Percentiles rank a stretch among this genome's conserved stretches.
These are phyloP conservation scores for Drymodes brunneopygia DNA, from an alignment of 2,113 vertebrate genomes.

Conservation along the genomic window DNA sequence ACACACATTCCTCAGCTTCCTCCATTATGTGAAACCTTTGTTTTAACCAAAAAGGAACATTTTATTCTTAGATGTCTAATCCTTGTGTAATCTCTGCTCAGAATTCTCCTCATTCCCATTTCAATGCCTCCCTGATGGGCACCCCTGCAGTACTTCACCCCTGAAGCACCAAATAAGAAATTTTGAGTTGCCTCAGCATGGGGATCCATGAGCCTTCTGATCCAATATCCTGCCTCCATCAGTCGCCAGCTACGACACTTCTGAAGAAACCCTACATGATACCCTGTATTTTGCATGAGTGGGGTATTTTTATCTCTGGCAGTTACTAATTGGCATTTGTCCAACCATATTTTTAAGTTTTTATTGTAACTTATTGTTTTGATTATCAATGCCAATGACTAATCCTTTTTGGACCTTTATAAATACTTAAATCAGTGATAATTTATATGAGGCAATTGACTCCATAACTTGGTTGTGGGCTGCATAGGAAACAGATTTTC, in stretches of 20 bases:
- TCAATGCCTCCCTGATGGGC: background rate
- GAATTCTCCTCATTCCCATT: background rate
- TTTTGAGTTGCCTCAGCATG: background rate
- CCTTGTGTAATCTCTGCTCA: background rate
- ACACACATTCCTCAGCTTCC: background rate
- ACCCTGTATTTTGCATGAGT: background rate
- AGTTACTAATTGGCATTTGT: background rate
- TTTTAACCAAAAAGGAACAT: background rate
- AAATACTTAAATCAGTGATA: background rate
- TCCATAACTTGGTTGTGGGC: background rate
- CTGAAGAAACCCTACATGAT: background rate
- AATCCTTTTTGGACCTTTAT: background rate
- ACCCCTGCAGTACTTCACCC: background rate
- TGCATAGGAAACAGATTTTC: background rate
- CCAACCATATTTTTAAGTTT: background rate
- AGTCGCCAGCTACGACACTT: background rate
- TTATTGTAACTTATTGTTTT: conserved; percentile 1
- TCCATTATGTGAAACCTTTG: background rate
- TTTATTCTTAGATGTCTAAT: background rate
- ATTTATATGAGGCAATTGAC: background rate
- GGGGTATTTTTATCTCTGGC: background rate
- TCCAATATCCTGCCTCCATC: background rate
- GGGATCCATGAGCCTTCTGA: background rate
- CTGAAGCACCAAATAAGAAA: background rate
- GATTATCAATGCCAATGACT: background rate